phyloP scores from a whole-genome alignment of 2,113 vertebrate genomes.

The Enhydra lutris region DNA sequence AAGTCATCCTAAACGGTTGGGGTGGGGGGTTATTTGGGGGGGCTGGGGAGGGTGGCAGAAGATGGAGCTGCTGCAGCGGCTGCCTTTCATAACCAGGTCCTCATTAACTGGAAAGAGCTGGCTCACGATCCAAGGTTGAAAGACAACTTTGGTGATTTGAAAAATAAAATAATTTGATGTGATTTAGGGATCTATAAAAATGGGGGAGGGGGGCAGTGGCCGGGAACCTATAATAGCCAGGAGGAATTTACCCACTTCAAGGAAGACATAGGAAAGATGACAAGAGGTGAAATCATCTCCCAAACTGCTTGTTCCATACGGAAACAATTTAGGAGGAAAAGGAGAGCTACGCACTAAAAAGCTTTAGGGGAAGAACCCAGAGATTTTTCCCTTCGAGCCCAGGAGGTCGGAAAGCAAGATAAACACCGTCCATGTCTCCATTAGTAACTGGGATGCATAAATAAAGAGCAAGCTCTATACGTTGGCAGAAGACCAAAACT shows the following conservation, averaged over 20 bases:
- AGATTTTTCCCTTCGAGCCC: not conserved
- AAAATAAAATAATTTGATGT: conserved; percentile 42
- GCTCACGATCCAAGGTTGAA: not conserved
- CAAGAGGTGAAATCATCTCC: conserved; percentile 58
- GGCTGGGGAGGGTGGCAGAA: too few species aligned
- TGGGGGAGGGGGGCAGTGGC: not conserved
- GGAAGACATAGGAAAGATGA: conserved; percentile 58
- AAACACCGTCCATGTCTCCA: not conserved
- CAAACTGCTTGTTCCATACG: conserved; percentile 39
- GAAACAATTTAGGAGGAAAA: conserved; percentile 57
- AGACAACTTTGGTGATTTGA: conserved; percentile 18
- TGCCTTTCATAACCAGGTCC: conserved; percentile 20
- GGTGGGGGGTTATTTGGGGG: rapidly evolving
- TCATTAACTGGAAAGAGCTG: conserved; percentile 28
- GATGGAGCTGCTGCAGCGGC: not conserved
- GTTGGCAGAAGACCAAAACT: not conserved
- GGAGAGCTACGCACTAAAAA: not conserved
- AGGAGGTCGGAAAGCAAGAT: not conserved
- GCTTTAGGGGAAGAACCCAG: conserved; percentile 25
- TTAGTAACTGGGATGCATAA: not conserved
- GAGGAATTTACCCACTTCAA: conserved; percentile 50
- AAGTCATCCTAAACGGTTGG: conserved; percentile 16
- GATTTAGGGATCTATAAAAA: conserved; percentile 10
- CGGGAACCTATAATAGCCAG: not conserved
- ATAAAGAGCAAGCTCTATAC: not conserved